Conservation (phyloP, 2,888 invertebrate species). For the Brachyptera risi region DNA sequence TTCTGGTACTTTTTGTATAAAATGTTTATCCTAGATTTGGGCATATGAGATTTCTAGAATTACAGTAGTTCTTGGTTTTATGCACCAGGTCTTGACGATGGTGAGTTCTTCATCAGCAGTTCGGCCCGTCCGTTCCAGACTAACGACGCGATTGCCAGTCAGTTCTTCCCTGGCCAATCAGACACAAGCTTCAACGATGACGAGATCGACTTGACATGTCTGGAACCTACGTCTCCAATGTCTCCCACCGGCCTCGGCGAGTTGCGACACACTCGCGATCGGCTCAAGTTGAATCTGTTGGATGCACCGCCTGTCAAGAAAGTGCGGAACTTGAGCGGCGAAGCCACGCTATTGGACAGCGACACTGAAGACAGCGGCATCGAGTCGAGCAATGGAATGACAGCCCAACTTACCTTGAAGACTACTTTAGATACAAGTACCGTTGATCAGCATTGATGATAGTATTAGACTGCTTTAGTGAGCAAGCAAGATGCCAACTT, state of each 20-base stretch:
- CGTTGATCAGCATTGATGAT: too few relatives aligned
- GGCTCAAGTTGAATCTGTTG: conserved; percentile 59
- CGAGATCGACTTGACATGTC: conserved; percentile 26
- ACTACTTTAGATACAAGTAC: too few relatives aligned
- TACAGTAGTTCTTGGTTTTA: too few relatives aligned
- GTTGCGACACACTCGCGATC: conserved; percentile 65
- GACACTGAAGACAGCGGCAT: conserved; percentile 57
- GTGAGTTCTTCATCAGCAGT: conserved; percentile 70
- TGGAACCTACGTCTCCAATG: neutral
- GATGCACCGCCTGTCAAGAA: conserved; percentile 44
- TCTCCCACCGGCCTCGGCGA: conserved; percentile 53
- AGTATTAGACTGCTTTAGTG: too few relatives aligned
- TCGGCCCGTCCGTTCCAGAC: conserved; percentile 64
- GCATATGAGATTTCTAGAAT: too few relatives aligned
- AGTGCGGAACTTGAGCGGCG: conserved; percentile 44
- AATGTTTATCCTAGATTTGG: too few relatives aligned
- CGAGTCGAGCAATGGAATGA: conserved; percentile 54
- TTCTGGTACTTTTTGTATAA: too few relatives aligned
- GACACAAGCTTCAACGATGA: conserved; percentile 19
- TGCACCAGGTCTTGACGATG: conserved; percentile 47
- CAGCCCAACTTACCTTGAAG: neutral
- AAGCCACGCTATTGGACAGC: conserved; percentile 60
- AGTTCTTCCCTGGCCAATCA: conserved; percentile 63
- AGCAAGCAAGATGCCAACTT: too few relatives aligned
- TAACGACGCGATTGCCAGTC: conserved; percentile 44